Conservation (phyloP, 2,113 vertebrate genomes). For the Sterrhoptilus dennistouni region DNA sequence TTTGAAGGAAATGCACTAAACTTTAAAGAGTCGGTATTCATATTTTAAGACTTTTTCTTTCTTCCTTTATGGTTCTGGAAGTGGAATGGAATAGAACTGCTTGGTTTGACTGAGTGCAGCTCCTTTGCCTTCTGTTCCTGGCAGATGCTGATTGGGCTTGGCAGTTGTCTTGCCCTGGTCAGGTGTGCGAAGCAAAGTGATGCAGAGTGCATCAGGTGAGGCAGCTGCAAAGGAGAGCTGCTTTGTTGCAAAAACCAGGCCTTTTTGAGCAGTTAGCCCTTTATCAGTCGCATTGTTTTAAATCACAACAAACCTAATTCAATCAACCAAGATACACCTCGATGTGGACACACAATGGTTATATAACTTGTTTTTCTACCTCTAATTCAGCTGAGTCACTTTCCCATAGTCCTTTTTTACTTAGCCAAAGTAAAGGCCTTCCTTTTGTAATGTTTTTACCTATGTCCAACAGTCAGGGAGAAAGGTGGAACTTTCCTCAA, state of each 20-base stretch:
- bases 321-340: not conserved
- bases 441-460: not conserved
- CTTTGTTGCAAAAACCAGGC: not conserved
- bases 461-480: accelerated
- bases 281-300: not conserved
- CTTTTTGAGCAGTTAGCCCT: not conserved
- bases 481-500: not conserved
- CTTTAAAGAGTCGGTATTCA: not conserved
- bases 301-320: not conserved
- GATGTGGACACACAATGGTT: not conserved
- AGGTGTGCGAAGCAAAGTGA: accelerated
- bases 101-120: not conserved
- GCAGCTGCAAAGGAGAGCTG: not conserved
- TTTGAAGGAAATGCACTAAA: not conserved
- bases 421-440: not conserved
- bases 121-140: not conserved
- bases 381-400: not conserved
- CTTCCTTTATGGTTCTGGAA: not conserved
- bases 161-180: not conserved
- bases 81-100: not conserved
- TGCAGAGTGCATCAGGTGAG: not conserved
- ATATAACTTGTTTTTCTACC: not conserved
- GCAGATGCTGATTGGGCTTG: not conserved
- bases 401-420: not conserved
- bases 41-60: not conserved